These are phyloP conservation scores for Plusia festucae DNA, from an alignment of 2,888 invertebrate genomes.

Conservation along the genomic window DNA sequence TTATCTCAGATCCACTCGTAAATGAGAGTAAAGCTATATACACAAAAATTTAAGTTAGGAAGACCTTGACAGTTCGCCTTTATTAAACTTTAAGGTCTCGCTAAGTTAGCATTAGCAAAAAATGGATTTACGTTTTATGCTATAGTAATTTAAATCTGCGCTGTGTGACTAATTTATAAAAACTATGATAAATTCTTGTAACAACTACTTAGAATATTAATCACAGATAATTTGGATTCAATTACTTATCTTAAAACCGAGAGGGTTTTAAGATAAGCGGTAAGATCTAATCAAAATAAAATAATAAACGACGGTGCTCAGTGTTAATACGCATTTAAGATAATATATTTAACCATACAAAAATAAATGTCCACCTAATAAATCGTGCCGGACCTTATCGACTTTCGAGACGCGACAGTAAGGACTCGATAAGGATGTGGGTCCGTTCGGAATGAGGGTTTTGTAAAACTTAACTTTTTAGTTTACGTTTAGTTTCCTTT, in stretches of 20 bases:
- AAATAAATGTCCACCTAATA: constrained; percentile 88
- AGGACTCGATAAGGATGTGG: constrained; percentile 81
- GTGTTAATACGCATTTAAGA: constrained; percentile 89
- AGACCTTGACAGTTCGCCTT: constrained; percentile 15
- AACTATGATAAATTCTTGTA: not conserved
- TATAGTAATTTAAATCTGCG: not conserved
- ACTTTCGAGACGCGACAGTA: constrained; percentile 82
- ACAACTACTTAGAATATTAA: constrained; percentile 23
- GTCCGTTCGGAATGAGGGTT: constrained; percentile 69
- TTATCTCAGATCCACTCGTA: constrained; percentile 46
- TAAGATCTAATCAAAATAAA: constrained; percentile 73
- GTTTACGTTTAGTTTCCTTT: constrained; percentile 70
- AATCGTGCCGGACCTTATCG: constrained; percentile 85
- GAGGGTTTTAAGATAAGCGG: constrained; percentile 46
- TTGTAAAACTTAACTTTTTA: constrained; percentile 64
- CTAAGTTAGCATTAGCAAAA: constrained; percentile 1
- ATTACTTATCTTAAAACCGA: constrained; percentile 48
- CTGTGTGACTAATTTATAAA: constrained; percentile 5
- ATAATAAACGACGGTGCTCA: constrained; percentile 82
- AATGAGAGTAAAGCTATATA: constrained; percentile 23
- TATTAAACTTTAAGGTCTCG: constrained; percentile 10
- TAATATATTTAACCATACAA: constrained; percentile 86
- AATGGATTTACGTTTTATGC: not conserved
- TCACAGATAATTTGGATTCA: constrained; percentile 26
- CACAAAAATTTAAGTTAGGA: not conserved